phyloP scores from a whole-genome alignment of 2,888 invertebrate genomes.

The Spatulosminthurus flaviceps region DNA sequence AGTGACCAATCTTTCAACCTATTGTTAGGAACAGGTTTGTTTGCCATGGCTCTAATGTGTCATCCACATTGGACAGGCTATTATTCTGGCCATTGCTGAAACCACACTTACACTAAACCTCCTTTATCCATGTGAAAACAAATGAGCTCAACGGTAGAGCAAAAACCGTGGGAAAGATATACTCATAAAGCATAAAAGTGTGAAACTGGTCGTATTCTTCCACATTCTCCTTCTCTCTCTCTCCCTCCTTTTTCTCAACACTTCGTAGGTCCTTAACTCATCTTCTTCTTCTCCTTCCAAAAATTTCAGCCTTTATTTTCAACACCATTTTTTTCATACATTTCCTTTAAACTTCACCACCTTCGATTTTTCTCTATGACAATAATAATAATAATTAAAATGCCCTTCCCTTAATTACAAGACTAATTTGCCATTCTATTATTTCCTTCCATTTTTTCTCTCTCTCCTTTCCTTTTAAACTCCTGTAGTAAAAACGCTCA shows the following conservation, averaged over 20 bases:
- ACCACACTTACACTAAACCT: conserved; percentile 50
- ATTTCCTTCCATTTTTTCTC: background rate
- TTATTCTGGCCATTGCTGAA: conserved; percentile 50
- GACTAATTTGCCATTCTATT: too few relatives aligned
- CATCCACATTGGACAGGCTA: conserved; percentile 57
- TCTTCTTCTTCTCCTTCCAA: background rate
- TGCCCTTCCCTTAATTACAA: background rate
- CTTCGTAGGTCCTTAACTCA: conserved; percentile 8
- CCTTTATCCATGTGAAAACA: conserved; percentile 58
- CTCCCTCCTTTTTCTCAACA: background rate
- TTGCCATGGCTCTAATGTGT: conserved; percentile 58
- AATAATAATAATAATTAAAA: background rate
- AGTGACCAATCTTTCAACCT: conserved; percentile 60
- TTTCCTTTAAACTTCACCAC: background rate
- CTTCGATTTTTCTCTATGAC: background rate
- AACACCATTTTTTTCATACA: background rate
- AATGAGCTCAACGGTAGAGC: conserved; percentile 54
- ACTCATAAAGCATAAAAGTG: conserved; percentile 63
- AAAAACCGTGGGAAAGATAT: conserved; percentile 63
- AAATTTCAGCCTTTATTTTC: background rate
- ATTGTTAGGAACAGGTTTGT: conserved; percentile 61
- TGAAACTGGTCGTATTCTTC: conserved; percentile 44
- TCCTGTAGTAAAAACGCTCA: background rate
- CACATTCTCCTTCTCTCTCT: conserved; percentile 10
- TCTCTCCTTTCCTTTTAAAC: background rate